A percentile compares a stretch with the other conserved stretches of the same genome.
Evolutionary conservation across 2,888 invertebrate species (phyloP).

Genomic region (Cabera pusaria): DNA sequence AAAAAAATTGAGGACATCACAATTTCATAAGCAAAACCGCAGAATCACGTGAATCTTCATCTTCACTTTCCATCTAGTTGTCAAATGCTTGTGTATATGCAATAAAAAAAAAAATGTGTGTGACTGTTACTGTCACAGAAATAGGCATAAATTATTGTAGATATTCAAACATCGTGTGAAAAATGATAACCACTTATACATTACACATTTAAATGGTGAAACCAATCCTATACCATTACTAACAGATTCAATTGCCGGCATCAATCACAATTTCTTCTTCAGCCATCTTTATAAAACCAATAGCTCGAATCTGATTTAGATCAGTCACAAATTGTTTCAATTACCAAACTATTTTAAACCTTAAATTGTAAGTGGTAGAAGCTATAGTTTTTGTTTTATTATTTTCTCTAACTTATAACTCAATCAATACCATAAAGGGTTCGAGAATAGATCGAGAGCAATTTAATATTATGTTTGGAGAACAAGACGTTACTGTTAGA

Average conservation of each 20-base stretch:
- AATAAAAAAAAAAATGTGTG: too few relatives aligned
- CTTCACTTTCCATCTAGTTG: too few relatives aligned
- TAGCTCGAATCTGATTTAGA: slow-evolving; percentile 60
- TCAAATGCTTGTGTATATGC: too few relatives aligned
- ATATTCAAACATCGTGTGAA: too few relatives aligned
- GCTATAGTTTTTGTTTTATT: slow-evolving; percentile 3
- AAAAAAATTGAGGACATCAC: too few relatives aligned
- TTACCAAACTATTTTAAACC: slow-evolving; percentile 21
- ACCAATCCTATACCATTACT: slow-evolving; percentile 27
- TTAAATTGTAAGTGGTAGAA: slow-evolving; percentile 5
- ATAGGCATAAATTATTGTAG: too few relatives aligned
- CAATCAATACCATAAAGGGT: slow-evolving; percentile 56
- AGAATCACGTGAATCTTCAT: too few relatives aligned
- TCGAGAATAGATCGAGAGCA: slow-evolving; percentile 42
- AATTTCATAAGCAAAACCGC: too few relatives aligned
- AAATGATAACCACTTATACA: background rate
- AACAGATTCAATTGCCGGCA: slow-evolving; percentile 36
- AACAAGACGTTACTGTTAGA: slow-evolving; percentile 11
- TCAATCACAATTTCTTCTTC: slow-evolving; percentile 47
- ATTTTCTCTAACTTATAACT: slow-evolving; percentile 57
- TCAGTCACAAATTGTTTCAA: slow-evolving; percentile 53
- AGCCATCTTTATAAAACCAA: slow-evolving; percentile 40
- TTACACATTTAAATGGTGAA: slow-evolving; percentile 8
- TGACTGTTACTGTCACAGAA: too few relatives aligned
- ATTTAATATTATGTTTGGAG: slow-evolving; percentile 48